These are phyloP conservation scores for Drusus annulatus DNA, from an alignment of 1,140 invertebrate genomes.

Conservation along the genomic window DNA sequence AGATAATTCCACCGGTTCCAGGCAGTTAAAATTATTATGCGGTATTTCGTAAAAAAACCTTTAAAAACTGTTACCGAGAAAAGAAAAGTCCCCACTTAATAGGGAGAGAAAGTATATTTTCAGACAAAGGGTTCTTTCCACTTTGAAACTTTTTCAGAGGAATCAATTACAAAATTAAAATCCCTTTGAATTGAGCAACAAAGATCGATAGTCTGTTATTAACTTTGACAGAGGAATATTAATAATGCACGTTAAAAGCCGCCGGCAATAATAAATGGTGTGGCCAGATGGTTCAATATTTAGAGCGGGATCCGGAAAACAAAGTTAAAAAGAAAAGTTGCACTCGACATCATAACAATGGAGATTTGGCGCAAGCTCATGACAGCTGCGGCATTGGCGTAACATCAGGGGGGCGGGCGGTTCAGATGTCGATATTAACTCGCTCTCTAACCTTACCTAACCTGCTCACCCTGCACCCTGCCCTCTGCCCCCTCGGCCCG, in stretches of 20 bases:
- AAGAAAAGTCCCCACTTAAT: too few species aligned
- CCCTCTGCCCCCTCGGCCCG: background rate
- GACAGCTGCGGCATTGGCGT: constrained; percentile 43
- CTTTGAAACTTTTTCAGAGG: too few species aligned
- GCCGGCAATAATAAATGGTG: background rate
- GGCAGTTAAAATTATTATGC: too few species aligned
- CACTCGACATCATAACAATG: constrained; percentile 33
- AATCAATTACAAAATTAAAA: too few species aligned
- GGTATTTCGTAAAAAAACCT: too few species aligned
- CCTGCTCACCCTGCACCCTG: background rate
- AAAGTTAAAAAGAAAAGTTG: constrained; percentile 24
- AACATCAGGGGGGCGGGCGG: constrained; percentile 37
- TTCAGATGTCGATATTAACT: constrained; percentile 50
- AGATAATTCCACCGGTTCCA: too few species aligned
- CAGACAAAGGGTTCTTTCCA: too few species aligned
- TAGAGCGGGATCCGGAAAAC: background rate
- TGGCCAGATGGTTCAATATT: constrained; percentile 16
- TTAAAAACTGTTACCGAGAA: too few species aligned
- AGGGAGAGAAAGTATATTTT: too few species aligned
- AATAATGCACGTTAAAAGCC: background rate
- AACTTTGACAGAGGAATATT: too few species aligned
- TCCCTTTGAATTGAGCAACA: too few species aligned
- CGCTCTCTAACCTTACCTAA: background rate
- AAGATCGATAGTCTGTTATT: too few species aligned
- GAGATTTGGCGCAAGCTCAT: constrained; percentile 47